Evolutionary conservation across 2,888 invertebrate species (phyloP), one percentile per base, ranked within the genome.

Genomic region (Macrosiphum euphorbiae): DNA sequence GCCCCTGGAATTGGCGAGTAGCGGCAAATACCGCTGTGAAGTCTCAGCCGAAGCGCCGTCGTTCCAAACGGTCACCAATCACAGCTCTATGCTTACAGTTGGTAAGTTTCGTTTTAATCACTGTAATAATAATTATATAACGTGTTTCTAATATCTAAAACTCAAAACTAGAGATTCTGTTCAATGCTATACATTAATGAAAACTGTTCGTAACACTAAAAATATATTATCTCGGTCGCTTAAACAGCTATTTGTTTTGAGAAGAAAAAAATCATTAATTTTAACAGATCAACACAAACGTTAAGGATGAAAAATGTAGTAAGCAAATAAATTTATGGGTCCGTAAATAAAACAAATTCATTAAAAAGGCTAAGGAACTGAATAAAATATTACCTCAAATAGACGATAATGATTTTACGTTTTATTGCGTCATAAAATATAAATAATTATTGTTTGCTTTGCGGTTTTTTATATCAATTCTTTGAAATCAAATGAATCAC

Each of bases 31-130:
- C 95, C 95, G 95, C 78, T 96, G 96, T 94, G 96, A 96, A 95
- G 96, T 96, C 50, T 96, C 96, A 3, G 96, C 95, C 35, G 96
- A 96, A 94, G 96, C 96, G 10, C 96, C 96, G 26, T 96, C 96
- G 85, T 96, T 96, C 95, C 95, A 96, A 94, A 96, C 96, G 0
- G 96, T 96, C 52, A 95, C 95, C 24, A 95, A 95, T 67, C 95
- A 95, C 92, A 95, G 95, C 20, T 95, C 95, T 94, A 96, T 96
- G 96, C 94, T 95, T 85, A 96, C 96, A 87, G 96, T 96, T 26
- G 96, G 96, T 96, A 94, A 95, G 96, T 95, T 67, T 67, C 16
- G 44, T 28, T 85, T 85, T 13, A 41, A 78, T 35, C 16, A 7
- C 78, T 20, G 2, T 2, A 55, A 55, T 11, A 35, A 35, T 35